Evolutionary conservation across 1,140 invertebrate genomes (phyloP), one percentile per base, ranked within the genome.

Genomic region (Augochlora pura): DNA sequence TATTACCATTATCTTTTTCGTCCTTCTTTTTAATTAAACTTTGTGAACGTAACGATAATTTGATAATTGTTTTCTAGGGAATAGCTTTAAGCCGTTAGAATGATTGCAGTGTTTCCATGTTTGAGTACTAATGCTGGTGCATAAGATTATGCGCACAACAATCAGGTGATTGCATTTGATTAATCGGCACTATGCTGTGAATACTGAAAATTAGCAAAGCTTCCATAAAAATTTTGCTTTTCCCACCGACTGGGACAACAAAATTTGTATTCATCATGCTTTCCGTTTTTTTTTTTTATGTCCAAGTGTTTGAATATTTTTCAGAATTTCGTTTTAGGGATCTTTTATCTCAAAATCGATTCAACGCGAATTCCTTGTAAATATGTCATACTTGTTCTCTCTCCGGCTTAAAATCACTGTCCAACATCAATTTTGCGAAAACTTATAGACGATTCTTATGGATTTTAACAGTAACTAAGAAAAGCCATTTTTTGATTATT

Each of bases 151-250:
- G 54, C 59, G 76, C 81, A 79, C 57, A 84, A 73, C 57, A 70
- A 59, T 73, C 27, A 49, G 78, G 79, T 52, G 66, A 72, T 32
- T 27, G 42, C 68, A 77, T 77, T 82, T 16, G 23, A 32, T n/a
- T 16, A 25, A 10, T 52, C 39, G 46, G 54, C 39, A 27, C 42
- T 38, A 32, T 32, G 54, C 52, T 70, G 23, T 32, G 60, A 18
- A 66, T 66, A 52, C 38, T 59, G 6, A n/a, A 57, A 57, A 57
- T n/a, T 16, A 74, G n/a, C 32, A 71, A 77, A 64, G 39, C 27
- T 83, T 62, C 60, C 68, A 60, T 21, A 77, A 21, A 84, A 25
- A n/a, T 65, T 59, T 73, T 79, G 72, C 52, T 76, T 76, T 69
- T 38, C 38, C 60, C 16, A 2, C 46, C 18, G 16, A 7, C 27